Evolutionary conservation across 2,888 invertebrate genomes (phyloP), one percentile per base, ranked within the genome.

Genomic region (Parasteatoda lunata): DNA sequence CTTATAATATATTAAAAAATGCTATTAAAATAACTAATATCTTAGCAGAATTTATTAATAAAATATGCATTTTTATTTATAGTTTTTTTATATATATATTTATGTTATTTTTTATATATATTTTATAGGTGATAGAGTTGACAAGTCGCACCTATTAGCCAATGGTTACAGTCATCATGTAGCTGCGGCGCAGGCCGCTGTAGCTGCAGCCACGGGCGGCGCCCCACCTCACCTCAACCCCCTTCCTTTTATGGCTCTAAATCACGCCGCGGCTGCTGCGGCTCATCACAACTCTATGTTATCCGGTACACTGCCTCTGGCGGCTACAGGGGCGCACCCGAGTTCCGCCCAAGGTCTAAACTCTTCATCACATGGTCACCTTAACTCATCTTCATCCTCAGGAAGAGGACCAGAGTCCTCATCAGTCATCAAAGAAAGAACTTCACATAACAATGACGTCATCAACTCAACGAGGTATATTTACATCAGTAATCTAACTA

Each of bases 241-340:
- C 91, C 97, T 97, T 96, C 97, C 97, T 91, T 97, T 97, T 93
- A 97, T 97, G 96, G 97, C 97, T 92, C 95, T 97, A 92, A 95
- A 95, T 89, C 96, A 96, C 92, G 94, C 91, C 30, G 91, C 91
- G 30, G 90, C 91, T 30, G 96, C 96, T 92, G 94, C 91, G 48
- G 90, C 91, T 47, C 89, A 89, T 65, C 87, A 87, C 81, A 85
- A 77, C 76, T 82, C 97, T 86, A 95, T 97, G 90, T 95, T 97
- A 93, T 97, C 97, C 13, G 91, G 91, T 76, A 94, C 94, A 89
- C 96, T 97, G 11, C 97, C 97, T 90, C 93, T 93, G 90, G 93
- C 92, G 89, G 84, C 88, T 11, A 94, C 95, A 78, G 94, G 95
- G 80, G 93, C 94, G 91, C 96, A 95, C 77, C 95, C 96, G 7